Conservation (phyloP, 2,113 vertebrate species). For the Otocyon megalotis region DNA sequence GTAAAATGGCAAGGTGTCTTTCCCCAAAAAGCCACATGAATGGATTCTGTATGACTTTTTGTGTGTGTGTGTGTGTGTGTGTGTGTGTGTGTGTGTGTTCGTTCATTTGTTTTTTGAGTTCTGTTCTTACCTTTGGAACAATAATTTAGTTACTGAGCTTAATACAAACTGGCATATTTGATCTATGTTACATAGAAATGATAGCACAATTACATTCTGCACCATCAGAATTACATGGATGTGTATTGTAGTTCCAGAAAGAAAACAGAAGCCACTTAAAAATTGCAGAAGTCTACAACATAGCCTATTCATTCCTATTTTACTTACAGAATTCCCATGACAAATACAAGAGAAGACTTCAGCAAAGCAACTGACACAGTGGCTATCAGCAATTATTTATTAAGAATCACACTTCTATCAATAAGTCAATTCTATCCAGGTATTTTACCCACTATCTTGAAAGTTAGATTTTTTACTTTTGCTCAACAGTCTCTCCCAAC, state of each 20-base stretch:
- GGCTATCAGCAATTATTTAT: neutral
- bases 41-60: neutral
- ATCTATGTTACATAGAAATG: neutral
- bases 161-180: neutral
- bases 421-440: neutral
- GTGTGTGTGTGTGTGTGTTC: too few relatives aligned
- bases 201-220: neutral
- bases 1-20: neutral
- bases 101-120: neutral
- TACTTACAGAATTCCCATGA: neutral
- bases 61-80: too few relatives aligned
- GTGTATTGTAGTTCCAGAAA: neutral
- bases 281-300: neutral
- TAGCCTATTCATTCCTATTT: neutral
- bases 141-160: neutral
- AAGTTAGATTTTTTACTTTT: slow-evolving; percentile 31
- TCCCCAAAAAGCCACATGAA: neutral
- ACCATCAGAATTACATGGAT: neutral
- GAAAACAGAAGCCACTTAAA: neutral
- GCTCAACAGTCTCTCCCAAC: neutral
- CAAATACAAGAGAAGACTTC: neutral
- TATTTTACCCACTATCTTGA: neutral
- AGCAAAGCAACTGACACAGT: neutral
- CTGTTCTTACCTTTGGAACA: neutral
- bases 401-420: neutral